These are phyloP conservation scores for Eulemur coronatus DNA, from an alignment of 2,797 vertebrate genomes.

Conservation along the genomic window DNA sequence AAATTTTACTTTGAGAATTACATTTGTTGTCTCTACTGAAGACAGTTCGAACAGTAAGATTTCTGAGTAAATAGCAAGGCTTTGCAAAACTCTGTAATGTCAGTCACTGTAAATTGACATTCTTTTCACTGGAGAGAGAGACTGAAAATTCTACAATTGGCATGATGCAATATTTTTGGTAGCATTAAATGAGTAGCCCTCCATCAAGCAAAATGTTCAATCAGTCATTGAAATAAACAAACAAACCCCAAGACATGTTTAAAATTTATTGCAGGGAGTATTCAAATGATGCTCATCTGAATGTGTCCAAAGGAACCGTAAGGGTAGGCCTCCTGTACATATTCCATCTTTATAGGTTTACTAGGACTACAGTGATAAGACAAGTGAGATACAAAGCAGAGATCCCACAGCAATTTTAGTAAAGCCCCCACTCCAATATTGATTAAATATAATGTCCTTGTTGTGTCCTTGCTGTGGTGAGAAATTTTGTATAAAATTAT, in stretches of 20 bases:
- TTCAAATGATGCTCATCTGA: neutral
- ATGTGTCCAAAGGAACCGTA: neutral
- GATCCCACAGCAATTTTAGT: neutral
- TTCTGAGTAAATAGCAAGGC: neutral
- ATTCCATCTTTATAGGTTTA: neutral
- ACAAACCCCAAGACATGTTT: neutral
- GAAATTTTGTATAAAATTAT: neutral
- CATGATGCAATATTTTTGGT: constrained; percentile 6
- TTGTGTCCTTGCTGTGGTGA: neutral
- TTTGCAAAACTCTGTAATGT: neutral
- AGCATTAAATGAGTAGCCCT: neutral
- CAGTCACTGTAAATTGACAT: neutral
- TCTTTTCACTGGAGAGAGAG: neutral
- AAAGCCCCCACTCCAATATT: neutral
- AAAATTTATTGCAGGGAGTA: neutral
- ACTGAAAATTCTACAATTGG: neutral
- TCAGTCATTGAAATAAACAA: neutral
- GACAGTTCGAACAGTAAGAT: neutral
- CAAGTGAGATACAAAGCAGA: neutral
- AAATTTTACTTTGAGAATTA: neutral
- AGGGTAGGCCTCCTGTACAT: neutral
- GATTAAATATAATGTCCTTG: neutral
- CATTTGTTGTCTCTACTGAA: neutral
- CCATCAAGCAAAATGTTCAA: neutral
- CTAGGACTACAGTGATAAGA: neutral